Evolutionary conservation across 2,888 invertebrate genomes (phyloP).

Genomic region (Microctonus hyperodae): DNA sequence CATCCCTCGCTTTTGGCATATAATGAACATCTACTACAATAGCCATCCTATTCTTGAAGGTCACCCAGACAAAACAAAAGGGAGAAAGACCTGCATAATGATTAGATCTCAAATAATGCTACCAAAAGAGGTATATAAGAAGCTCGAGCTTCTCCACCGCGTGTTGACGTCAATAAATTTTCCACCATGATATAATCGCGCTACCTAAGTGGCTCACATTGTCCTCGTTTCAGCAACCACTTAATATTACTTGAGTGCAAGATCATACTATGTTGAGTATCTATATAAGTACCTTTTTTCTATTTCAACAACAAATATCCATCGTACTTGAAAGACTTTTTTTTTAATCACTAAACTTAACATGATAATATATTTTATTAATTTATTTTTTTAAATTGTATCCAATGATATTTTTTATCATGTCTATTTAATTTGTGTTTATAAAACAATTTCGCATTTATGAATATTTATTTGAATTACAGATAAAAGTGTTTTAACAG

Average conservation of each 20-base stretch:
- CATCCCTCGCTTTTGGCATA: slow-evolving; percentile 7
- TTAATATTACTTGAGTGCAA: slow-evolving; percentile 40
- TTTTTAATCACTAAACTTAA: neutral
- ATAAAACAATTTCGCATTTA: too few relatives aligned
- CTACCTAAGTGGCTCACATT: slow-evolving; percentile 23
- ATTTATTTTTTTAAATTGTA: neutral
- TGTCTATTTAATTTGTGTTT: too few relatives aligned
- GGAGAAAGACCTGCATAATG: neutral
- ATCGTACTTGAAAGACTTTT: neutral
- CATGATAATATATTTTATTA: neutral
- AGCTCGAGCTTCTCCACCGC: neutral
- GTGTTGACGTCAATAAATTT: slow-evolving; percentile 6
- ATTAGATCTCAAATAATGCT: neutral
- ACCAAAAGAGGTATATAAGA: neutral
- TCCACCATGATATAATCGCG: neutral
- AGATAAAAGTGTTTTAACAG: too few relatives aligned
- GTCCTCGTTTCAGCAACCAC: slow-evolving; percentile 25
- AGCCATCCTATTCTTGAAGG: neutral
- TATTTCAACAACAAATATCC: neutral
- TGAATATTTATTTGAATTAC: too few relatives aligned
- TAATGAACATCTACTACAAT: neutral
- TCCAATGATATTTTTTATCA: too few relatives aligned
- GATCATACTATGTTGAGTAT: slow-evolving; percentile 10
- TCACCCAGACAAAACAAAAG: neutral
- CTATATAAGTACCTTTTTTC: slow-evolving; percentile 1